These are phyloP conservation scores for Alexandromys fortis DNA, from an alignment of 2,113 vertebrate genomes.

Conservation along the genomic window DNA sequence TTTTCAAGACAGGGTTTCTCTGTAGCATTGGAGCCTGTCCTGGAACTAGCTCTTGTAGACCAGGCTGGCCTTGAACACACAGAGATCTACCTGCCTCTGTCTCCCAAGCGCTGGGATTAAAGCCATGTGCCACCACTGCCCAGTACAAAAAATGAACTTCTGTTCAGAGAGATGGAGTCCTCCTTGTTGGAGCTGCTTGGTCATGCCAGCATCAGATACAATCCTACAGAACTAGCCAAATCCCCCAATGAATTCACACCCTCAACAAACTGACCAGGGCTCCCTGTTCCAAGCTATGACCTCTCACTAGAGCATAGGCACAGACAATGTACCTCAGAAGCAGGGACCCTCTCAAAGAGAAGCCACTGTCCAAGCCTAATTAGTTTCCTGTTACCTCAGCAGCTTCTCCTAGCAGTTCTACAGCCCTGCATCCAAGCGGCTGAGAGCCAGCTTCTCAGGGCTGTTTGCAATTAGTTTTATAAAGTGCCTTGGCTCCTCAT, in stretches of 20 bases:
- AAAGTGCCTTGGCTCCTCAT: slow-evolving; percentile 65
- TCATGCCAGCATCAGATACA: background rate
- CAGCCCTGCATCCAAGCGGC: slow-evolving; percentile 68
- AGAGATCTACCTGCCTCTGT: too few species aligned
- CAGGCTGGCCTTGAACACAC: too few species aligned
- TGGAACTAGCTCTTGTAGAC: too few species aligned
- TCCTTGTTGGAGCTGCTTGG: background rate
- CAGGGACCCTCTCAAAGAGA: background rate
- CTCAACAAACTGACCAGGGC: background rate
- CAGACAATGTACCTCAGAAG: background rate
- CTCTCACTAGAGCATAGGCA: background rate
- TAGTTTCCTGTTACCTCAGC: slow-evolving; percentile 63
- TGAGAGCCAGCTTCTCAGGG: slow-evolving; percentile 51
- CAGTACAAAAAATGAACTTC: background rate
- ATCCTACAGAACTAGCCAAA: background rate
- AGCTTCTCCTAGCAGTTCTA: slow-evolving; percentile 61
- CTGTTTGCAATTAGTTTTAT: slow-evolving; percentile 71
- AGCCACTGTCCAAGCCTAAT: slow-evolving; percentile 43
- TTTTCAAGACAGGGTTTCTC: too few species aligned
- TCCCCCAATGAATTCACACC: background rate
- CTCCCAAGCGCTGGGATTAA: too few species aligned
- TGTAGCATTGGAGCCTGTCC: too few species aligned
- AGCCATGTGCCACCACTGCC: too few species aligned
- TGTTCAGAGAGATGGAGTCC: background rate
- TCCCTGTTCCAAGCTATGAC: background rate